Evolutionary conservation across 2,888 invertebrate species (phyloP).

Genomic region (Eucriotettix oculatus): DNA sequence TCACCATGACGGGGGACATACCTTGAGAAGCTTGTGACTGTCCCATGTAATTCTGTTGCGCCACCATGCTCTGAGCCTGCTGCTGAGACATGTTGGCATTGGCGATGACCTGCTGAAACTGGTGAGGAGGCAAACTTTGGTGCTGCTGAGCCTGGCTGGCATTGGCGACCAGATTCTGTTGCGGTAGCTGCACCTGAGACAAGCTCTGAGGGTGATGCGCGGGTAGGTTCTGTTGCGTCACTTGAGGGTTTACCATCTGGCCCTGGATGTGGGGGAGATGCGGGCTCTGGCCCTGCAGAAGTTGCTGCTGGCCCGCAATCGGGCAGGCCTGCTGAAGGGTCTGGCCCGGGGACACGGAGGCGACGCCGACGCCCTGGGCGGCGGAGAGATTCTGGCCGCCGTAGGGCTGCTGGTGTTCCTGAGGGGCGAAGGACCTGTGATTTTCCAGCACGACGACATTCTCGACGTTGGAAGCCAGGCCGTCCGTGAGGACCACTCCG

Average conservation of each 20-base stretch:
- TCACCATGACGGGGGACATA: background rate
- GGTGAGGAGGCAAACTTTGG: slow-evolving; percentile 20
- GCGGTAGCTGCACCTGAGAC: slow-evolving; percentile 16
- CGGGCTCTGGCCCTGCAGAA: slow-evolving; percentile 14
- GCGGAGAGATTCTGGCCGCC: slow-evolving; percentile 5
- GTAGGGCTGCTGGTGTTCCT: slow-evolving; percentile 3
- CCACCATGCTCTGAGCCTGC: slow-evolving; percentile 19
- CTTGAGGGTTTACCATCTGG: slow-evolving; percentile 1
- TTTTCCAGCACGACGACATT: background rate
- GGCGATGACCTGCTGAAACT: slow-evolving; percentile 20
- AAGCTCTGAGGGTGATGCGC: slow-evolving; percentile 13
- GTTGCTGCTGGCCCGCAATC: slow-evolving; percentile 13
- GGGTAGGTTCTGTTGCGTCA: background rate
- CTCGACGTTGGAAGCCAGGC: background rate
- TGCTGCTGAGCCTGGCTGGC: slow-evolving; percentile 15
- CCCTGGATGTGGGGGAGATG: slow-evolving; percentile 3
- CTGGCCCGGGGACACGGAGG: slow-evolving; percentile 20
- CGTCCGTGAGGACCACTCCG: slow-evolving; percentile 6
- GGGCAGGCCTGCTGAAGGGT: slow-evolving; percentile 18
- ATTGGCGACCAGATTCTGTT: slow-evolving; percentile 3
- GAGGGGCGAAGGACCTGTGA: background rate
- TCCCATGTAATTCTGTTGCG: slow-evolving; percentile 21
- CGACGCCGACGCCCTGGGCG: slow-evolving; percentile 12
- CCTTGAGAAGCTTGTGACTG: slow-evolving; percentile 33
- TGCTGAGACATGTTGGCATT: slow-evolving; percentile 25